Evolutionary conservation across 2,113 vertebrate genomes (phyloP).

Genomic region (Dromas ardeola): DNA sequence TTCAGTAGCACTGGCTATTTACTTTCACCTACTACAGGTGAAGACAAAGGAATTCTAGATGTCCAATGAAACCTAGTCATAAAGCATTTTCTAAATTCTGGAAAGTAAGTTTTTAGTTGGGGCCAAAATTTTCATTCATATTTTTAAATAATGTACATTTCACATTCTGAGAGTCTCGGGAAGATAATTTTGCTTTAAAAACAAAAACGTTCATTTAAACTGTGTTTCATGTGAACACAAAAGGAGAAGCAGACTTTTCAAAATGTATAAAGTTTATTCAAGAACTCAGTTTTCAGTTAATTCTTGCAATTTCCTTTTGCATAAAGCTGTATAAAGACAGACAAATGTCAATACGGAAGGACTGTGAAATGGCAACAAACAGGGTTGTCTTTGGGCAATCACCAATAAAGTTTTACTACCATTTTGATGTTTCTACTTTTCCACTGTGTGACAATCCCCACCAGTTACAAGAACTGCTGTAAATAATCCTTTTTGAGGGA

Average conservation of each 20-base stretch:
- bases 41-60: neutral
- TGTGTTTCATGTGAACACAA: conserved; percentile 10
- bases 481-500: neutral
- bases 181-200: neutral
- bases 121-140: neutral
- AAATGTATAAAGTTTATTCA: conserved; percentile 67
- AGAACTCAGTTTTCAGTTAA: conserved; percentile 22
- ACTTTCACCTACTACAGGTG: neutral
- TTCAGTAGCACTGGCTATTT: neutral
- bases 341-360: neutral
- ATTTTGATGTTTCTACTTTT: neutral
- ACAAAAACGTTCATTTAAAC: neutral
- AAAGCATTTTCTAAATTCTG: neutral
- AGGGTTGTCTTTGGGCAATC: neutral
- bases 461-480: neutral
- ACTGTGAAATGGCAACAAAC: neutral
- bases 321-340: conserved; percentile 23
- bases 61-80: neutral
- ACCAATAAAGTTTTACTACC: neutral
- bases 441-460: neutral
- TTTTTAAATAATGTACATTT: neutral
- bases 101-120: neutral
- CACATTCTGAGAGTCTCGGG: neutral
- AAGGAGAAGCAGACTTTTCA: conserved; percentile 25
- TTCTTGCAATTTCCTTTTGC: conserved; percentile 8